phyloP scores from a whole-genome alignment of 2,797 vertebrate genomes.

The Alca torda region DNA sequence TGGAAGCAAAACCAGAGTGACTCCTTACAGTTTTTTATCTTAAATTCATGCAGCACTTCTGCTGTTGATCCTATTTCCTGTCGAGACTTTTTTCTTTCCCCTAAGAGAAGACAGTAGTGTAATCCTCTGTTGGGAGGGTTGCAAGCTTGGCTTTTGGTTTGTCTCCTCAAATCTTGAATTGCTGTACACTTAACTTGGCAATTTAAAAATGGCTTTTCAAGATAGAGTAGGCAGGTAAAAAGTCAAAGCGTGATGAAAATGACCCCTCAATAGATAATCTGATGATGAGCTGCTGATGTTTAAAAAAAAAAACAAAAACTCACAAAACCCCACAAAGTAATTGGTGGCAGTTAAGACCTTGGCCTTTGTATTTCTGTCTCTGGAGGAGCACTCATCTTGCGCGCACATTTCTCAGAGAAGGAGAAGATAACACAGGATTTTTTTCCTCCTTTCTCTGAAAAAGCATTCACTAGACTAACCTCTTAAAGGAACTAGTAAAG shows the following conservation, averaged over 20 bases:
- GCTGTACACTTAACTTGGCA: not conserved
- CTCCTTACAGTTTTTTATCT: not conserved
- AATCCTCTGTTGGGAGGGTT: not conserved
- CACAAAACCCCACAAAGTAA: not conserved
- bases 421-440: not conserved
- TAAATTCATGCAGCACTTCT: not conserved
- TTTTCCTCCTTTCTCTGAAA: not conserved
- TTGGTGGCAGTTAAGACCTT: not conserved
- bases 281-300: not conserved
- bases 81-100: too few species aligned
- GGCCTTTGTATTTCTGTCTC: not conserved
- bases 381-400: not conserved
- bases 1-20: not conserved
- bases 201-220: not conserved
- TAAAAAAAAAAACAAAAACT: not conserved
- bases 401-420: fast-evolving
- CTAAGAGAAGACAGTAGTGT: not conserved
- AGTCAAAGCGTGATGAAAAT: not conserved
- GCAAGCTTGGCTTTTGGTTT: not conserved
- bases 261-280: not conserved
- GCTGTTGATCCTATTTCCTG: not conserved
- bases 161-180: not conserved
- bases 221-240: not conserved
- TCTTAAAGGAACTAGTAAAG: not conserved
- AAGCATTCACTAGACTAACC: not conserved